Conservation (phyloP, 2,888 invertebrate species). For the Ophioninae sp. region DNA sequence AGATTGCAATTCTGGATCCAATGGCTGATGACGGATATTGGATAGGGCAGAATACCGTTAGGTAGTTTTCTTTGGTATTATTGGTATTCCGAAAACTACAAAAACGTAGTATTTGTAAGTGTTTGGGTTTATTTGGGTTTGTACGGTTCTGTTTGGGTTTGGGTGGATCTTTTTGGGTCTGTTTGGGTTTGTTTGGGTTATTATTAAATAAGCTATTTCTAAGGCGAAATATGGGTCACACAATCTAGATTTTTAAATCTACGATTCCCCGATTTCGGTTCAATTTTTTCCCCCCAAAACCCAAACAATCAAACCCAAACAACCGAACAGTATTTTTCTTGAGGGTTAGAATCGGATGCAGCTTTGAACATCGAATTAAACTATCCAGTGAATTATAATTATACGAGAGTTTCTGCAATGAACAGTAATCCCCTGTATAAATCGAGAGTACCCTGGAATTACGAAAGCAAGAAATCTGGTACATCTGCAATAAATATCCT, state of each 20-base stretch:
- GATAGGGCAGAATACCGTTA: neutral
- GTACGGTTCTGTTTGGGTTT: too few species aligned
- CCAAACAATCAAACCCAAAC: too few species aligned
- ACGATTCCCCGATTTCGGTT: too few species aligned
- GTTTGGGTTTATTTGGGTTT: too few species aligned
- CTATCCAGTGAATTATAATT: conserved; percentile 2
- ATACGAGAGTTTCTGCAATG: neutral
- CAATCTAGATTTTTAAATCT: too few species aligned
- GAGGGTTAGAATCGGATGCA: neutral
- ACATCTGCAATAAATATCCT: conserved; percentile 26
- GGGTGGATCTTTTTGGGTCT: too few species aligned
- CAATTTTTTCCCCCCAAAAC: too few species aligned
- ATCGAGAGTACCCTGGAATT: conserved; percentile 27
- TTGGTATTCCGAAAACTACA: neutral
- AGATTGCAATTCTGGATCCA: neutral
- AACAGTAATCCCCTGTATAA: conserved; percentile 21
- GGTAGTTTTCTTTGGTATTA: neutral
- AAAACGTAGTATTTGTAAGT: neutral
- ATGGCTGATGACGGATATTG: neutral
- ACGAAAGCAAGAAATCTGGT: conserved; percentile 18
- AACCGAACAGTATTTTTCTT: too few species aligned
- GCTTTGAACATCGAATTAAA: neutral
- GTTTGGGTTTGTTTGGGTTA: too few species aligned
- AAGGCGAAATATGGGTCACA: too few species aligned
- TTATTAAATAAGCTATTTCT: too few species aligned